Percentiles rank a stretch among this genome's conserved stretches.
phyloP scores from a whole-genome alignment of 2,888 invertebrate genomes.

The Campopleginae sp. region DNA sequence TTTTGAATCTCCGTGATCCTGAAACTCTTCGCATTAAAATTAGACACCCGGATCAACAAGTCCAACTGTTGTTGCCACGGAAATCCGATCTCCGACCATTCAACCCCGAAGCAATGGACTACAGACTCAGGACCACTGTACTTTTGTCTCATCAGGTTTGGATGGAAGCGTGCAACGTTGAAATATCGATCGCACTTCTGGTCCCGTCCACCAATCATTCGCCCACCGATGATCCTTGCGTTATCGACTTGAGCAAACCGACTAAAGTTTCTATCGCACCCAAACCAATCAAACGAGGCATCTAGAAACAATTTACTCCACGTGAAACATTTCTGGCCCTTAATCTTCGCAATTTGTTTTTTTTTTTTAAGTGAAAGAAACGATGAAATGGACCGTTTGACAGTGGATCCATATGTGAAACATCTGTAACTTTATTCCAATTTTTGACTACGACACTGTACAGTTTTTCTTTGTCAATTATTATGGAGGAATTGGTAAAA shows the following conservation, averaged over 20 bases:
- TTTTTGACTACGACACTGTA: constrained; percentile 28
- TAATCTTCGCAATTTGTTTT: neutral
- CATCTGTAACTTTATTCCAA: neutral
- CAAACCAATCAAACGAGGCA: constrained; percentile 93
- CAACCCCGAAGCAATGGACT: constrained; percentile 86
- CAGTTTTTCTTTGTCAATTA: constrained; percentile 16
- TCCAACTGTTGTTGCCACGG: constrained; percentile 93
- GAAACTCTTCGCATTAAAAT: constrained; percentile 92
- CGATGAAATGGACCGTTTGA: neutral
- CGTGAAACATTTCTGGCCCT: neutral
- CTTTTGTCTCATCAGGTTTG: constrained; percentile 96
- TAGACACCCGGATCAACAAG: constrained; percentile 96
- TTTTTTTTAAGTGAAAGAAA: neutral
- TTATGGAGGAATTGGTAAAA: neutral
- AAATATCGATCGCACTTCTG: constrained; percentile 93
- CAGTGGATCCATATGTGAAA: neutral
- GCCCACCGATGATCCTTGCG: constrained; percentile 85
- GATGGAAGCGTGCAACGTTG: constrained; percentile 96
- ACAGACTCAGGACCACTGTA: constrained; percentile 92
- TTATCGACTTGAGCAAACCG: constrained; percentile 93
- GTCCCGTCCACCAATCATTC: constrained; percentile 87
- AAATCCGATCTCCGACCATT: constrained; percentile 90
- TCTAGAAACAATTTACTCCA: constrained; percentile 81
- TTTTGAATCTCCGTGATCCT: constrained; percentile 91
- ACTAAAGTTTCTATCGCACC: constrained; percentile 95